A percentile compares a stretch with the other conserved stretches of the same genome.
Conservation (phyloP, 2,797 vertebrate genomes). For the Platalea minor region DNA sequence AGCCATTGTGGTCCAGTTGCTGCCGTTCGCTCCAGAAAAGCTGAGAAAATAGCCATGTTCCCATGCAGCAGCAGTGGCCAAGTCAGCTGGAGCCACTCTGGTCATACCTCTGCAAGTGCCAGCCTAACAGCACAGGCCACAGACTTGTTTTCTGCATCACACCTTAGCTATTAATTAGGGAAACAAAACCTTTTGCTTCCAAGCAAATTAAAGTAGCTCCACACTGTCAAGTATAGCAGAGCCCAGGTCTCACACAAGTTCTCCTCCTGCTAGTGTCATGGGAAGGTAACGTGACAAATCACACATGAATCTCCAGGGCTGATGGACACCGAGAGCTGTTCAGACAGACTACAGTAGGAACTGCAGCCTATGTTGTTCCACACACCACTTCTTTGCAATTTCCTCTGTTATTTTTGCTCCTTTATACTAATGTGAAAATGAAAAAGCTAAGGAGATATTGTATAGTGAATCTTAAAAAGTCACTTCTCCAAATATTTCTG, state of each 20-base stretch:
- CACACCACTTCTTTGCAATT: not conserved
- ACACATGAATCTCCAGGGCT: not conserved
- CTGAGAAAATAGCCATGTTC: not conserved
- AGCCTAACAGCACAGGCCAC: not conserved
- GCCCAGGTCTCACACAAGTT: not conserved
- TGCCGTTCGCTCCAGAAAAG: not conserved
- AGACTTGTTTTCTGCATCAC: not conserved
- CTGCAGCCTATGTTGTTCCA: not conserved
- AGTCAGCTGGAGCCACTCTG: not conserved
- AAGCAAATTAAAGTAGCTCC: not conserved
- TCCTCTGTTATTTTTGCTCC: not conserved
- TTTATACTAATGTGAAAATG: not conserved
- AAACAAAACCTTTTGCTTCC: not conserved
- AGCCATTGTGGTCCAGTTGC: not conserved
- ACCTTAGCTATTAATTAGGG: not conserved
- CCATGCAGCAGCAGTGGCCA: not conserved
- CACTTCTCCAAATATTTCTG: not conserved
- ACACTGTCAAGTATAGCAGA: fast-evolving
- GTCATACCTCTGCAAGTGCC: not conserved
- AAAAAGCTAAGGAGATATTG: not conserved
- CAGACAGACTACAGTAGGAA: not conserved
- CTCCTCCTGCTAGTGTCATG: not conserved
- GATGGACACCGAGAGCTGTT: fast-evolving
- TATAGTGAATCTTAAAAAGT: not conserved
- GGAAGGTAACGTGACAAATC: not conserved